Base-by-base conservation (phyloP, 35 echinoderm and acorn worm species). In the Ophioderma brevispina region DNA sequence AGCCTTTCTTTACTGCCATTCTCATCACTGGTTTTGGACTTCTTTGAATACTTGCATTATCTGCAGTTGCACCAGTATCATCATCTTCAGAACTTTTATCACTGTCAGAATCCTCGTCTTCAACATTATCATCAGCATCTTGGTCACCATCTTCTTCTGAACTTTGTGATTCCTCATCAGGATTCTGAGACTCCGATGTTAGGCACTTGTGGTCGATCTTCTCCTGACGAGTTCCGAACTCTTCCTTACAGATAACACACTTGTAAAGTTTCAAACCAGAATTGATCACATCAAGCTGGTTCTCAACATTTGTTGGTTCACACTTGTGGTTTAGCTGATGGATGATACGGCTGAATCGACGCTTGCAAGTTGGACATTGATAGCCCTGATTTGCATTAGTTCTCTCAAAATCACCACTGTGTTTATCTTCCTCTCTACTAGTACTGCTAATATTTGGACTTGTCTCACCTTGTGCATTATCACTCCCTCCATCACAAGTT, bases 221-320 rank as follows among this genome's bases (percentile, higher is more conserved):
- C n/a, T 70, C 59, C n/a, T 70, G 59, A 15, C 59, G 59, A 70
- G 59, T 70, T 25, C 59, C 59, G n/a, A 70, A 70, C 59, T 70
- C 59, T 25, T 70, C 59, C 28, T 70, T 70, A 70, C 59, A 70
- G 2, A 25, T 70, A 18, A 70, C 59, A 25, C 59, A 70, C 28
- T 70, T 70, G 59, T 25, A 70, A 15, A 70, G n/a, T 70, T 70
- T 70, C 59, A 70, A 70, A 70, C 59, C 28, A 70, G 59, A 70
- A 25, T 70, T 70, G 23, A 70, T 70, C 28, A 25, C 59, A 70
- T 70, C 59, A 4, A 70, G 28, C 2, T 25, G 15, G 4, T 18
- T 70, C 59, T 70, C 59, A 25, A 25, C 23, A 18, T 25, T 3
- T 70, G 59, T 70, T 70, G 59, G 59, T 30, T 70, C 59, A 25